Percentiles rank a stretch among this genome's conserved stretches.
These are phyloP conservation scores for Tryphoninae sp. DNA, from an alignment of 2,888 invertebrate genomes.

Conservation along the genomic window DNA sequence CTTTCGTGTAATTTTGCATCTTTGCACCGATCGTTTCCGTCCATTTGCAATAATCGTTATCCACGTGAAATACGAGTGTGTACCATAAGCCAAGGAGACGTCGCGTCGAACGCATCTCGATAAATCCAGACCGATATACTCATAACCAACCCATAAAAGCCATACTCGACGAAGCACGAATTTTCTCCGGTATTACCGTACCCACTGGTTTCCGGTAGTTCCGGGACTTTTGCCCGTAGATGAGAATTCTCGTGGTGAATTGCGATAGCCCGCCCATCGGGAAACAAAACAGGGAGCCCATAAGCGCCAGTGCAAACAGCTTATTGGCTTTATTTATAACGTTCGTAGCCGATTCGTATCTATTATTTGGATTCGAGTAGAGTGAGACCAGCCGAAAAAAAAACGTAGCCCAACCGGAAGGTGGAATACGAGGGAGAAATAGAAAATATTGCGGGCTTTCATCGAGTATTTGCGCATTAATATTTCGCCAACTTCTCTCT, in stretches of 20 bases:
- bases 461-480: conserved; percentile 57
- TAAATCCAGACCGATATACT: background rate
- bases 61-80: background rate
- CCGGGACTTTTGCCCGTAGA: background rate
- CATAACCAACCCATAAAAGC: conserved; percentile 8
- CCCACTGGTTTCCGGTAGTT: background rate
- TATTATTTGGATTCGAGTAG: conserved; percentile 43
- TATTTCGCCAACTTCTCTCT: conserved; percentile 22
- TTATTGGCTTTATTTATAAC: conserved; percentile 54
- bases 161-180: conserved; percentile 1
- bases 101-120: background rate
- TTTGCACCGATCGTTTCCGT: conserved; percentile 1
- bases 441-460: conserved; percentile 49
- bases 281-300: conserved; percentile 5
- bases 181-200: conserved; percentile 8
- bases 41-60: conserved; percentile 2
- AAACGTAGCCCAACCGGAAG: background rate
- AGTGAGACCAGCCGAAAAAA: background rate
- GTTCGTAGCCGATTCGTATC: conserved; percentile 32
- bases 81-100: background rate
- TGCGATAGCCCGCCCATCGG: background rate
- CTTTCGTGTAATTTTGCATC: background rate
- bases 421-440: conserved; percentile 20
- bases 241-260: background rate
- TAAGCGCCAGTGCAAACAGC: conserved; percentile 39